Conservation (phyloP, 2,113 vertebrate species). For the Fregetta grallaria region DNA sequence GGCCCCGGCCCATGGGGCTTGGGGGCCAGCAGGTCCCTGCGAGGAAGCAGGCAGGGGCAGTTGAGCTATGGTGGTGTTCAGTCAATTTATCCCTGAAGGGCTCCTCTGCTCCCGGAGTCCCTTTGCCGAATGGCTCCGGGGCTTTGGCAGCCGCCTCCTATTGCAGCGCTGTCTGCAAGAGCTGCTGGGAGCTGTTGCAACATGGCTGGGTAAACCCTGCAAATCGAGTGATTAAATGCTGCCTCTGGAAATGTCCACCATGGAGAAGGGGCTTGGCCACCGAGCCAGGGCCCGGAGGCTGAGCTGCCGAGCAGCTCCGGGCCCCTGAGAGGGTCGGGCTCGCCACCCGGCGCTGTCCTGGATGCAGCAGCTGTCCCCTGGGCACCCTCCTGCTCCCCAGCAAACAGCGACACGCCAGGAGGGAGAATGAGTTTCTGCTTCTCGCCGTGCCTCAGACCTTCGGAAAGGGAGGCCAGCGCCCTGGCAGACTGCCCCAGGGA, state of each 20-base stretch:
- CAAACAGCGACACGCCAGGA: neutral
- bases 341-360: neutral
- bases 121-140: neutral
- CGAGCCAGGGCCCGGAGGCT: rapidly evolving
- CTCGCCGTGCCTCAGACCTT: neutral
- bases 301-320: neutral
- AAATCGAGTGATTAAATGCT: neutral
- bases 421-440: neutral
- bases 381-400: neutral
- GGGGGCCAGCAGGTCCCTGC: rapidly evolving
- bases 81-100: neutral
- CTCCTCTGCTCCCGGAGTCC: neutral
- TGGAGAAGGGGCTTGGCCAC: neutral
- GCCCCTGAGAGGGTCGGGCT: neutral
- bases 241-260: conserved; percentile 22
- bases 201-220: conserved; percentile 50
- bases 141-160: neutral
- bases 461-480: neutral
- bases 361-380: neutral
- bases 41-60: neutral
- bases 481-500: neutral
- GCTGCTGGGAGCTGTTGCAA: conserved; percentile 50
- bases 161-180: conserved; percentile 14
- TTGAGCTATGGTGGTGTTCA: rapidly evolving
- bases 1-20: neutral